These are phyloP conservation scores for Sylvia atricapilla DNA, from an alignment of 2,113 vertebrate genomes.

Conservation along the genomic window DNA sequence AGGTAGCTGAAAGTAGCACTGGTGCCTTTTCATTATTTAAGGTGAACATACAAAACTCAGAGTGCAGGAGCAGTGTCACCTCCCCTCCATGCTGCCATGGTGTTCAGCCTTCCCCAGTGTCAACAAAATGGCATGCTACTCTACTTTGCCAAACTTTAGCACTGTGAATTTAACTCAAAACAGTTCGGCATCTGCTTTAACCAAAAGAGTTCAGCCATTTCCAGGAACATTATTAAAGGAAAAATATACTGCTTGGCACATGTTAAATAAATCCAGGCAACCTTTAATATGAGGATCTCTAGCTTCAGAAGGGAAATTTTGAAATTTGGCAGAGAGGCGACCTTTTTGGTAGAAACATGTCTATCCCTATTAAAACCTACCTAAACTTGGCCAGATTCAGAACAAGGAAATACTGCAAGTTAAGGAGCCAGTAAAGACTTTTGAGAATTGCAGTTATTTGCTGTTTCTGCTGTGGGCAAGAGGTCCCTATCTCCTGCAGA, in stretches of 20 bases:
- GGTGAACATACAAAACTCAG: neutral
- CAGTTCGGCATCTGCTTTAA: neutral
- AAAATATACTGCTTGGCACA: neutral
- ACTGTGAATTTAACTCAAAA: neutral
- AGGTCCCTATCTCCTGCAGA: neutral
- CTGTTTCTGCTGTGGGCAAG: neutral
- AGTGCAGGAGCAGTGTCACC: neutral
- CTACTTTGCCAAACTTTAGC: neutral
- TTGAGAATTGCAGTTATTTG: neutral
- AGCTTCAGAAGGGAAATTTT: neutral
- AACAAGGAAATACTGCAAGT: neutral
- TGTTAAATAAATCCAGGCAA: neutral
- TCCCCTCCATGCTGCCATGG: neutral
- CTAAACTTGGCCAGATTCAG: neutral
- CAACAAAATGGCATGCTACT: neutral
- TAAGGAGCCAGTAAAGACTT: neutral
- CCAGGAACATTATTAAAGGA: conserved; percentile 5
- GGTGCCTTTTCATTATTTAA: neutral
- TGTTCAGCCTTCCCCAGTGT: neutral
- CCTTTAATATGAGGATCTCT: neutral
- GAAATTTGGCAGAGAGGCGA: neutral
- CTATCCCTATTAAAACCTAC: neutral
- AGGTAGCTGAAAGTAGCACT: neutral
- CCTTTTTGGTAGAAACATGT: neutral
- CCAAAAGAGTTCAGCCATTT: neutral